These are phyloP conservation scores for Scalopus aquaticus DNA, from an alignment of 2,113 vertebrate species.

Conservation along the genomic window DNA sequence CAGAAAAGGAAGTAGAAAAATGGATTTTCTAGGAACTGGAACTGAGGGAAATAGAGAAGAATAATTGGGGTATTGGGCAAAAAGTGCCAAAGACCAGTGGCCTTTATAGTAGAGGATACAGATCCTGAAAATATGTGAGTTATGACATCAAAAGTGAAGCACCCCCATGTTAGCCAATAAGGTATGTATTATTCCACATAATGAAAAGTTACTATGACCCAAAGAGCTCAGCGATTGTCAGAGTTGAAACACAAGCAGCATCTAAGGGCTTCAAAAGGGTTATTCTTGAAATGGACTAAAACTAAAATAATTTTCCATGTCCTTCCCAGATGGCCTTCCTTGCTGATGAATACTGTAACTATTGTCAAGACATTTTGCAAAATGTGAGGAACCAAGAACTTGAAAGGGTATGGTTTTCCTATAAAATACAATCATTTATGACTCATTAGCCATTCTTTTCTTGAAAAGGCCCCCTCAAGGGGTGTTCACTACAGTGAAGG, in stretches of 20 bases:
- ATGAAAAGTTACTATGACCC: not conserved
- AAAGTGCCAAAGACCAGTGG: not conserved
- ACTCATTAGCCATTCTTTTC: not conserved
- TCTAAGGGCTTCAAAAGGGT: not conserved
- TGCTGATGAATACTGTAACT: conserved; percentile 79
- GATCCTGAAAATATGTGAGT: not conserved
- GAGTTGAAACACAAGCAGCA: too few species aligned
- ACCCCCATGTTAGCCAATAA: too few species aligned
- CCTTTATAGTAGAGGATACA: not conserved
- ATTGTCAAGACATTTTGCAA: conserved; percentile 83
- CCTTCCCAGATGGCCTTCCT: conserved; percentile 76
- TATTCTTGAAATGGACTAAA: not conserved
- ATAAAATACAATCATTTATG: not conserved
- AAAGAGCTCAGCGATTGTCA: too few species aligned
- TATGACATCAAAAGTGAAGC: not conserved
- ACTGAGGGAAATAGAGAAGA: not conserved
- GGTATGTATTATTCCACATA: not conserved
- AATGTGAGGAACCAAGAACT: conserved; percentile 76
- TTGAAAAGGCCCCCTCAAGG: not conserved
- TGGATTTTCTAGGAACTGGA: not conserved
- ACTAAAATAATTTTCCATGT: not conserved
- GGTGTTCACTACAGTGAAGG: not conserved
- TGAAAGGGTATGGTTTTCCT: conserved; percentile 77
- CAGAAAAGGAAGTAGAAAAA: not conserved
- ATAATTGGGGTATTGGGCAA: not conserved